Percentiles rank a stretch among this genome's conserved stretches.
Evolutionary conservation across 2,797 vertebrate genomes (phyloP).

Genomic region (Eupleurogrammus muticus): DNA sequence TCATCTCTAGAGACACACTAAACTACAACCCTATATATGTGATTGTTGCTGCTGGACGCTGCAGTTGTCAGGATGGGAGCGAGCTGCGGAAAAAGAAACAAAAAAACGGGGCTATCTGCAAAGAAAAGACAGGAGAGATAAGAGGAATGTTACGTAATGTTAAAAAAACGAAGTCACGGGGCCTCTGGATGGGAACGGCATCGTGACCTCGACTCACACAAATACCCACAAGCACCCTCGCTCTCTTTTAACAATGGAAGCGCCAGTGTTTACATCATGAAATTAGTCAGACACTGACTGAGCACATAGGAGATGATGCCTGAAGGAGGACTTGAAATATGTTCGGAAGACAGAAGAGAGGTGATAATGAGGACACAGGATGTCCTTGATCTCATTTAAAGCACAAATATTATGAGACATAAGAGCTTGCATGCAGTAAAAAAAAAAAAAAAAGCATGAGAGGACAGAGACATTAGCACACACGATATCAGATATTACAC

Average conservation of each 20-base stretch:
- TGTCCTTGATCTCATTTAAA: slow-evolving; percentile 70
- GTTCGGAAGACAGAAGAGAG: slow-evolving; percentile 39
- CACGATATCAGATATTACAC: slow-evolving; percentile 33
- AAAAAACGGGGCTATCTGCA: slow-evolving; percentile 23
- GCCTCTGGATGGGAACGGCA: slow-evolving; percentile 1
- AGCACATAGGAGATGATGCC: slow-evolving; percentile 4
- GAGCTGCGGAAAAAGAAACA: neutral
- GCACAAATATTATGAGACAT: slow-evolving; percentile 75
- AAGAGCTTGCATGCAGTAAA: slow-evolving; percentile 49
- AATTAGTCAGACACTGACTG: slow-evolving; percentile 9
- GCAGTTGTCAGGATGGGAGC: neutral
- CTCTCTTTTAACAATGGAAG: neutral
- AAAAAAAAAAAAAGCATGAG: slow-evolving; percentile 46
- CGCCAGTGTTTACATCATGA: slow-evolving; percentile 6
- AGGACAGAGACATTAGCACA: slow-evolving; percentile 28
- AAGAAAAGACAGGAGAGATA: slow-evolving; percentile 36
- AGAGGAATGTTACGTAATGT: slow-evolving; percentile 37
- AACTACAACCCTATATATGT: slow-evolving; percentile 24
- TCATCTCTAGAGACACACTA: slow-evolving; percentile 22
- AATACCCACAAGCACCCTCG: neutral
- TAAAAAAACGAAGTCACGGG: slow-evolving; percentile 12
- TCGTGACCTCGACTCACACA: neutral
- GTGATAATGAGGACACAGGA: slow-evolving; percentile 56
- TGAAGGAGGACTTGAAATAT: slow-evolving; percentile 47
- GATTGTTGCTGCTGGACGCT: slow-evolving; percentile 3